Evolutionary conservation across 2,888 invertebrate species (phyloP), one percentile per base, ranked within the genome.

Genomic region (Tinea trinotella): DNA sequence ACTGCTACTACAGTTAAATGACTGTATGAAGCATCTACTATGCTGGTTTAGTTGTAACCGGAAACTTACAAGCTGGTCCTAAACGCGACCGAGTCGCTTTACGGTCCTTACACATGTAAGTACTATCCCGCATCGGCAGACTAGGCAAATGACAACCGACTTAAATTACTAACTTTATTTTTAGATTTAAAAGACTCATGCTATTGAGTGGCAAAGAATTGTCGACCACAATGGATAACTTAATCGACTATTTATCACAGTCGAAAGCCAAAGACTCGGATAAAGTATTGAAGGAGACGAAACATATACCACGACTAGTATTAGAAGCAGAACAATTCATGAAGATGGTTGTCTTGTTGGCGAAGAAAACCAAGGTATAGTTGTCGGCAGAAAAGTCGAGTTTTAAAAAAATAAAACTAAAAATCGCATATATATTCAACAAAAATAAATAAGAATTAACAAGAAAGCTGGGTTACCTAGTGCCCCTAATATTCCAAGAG

Each of bases 281-380:
- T 56, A 87, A 86, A 67, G 87, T 90, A 50, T 68, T 90, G 44
- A 84, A 87, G 24, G 89, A 91, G 67, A 90, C 90, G 0, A 88
- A 88, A 60, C 76, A 87, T 15, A 90, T 92, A 61, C 92, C 92
- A 6, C 87, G 88, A 50, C 86, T 91, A 0, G 88, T 92, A 54
- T 82, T 88, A 48, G 90, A 89, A 63, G 88, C 90, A 1, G 92
- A 92, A 67, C 87, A 87, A 62, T 91, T 91, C 65, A 83, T 83
- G 60, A 89, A 88, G 61, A 80, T 84, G 54, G 81, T 91, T 34
- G 81, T 88, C 57, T 62, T 88, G 56, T 77, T 91, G n/a, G 84
- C 88, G 0, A 88, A 82, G 54, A 90, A 89, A 61, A 88, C 88
- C 1, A 88, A 88, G 69, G 88, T 90, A 75, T 22, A 22, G 22